Conservation (phyloP, 2,797 vertebrate species). For the Zalophus californianus region DNA sequence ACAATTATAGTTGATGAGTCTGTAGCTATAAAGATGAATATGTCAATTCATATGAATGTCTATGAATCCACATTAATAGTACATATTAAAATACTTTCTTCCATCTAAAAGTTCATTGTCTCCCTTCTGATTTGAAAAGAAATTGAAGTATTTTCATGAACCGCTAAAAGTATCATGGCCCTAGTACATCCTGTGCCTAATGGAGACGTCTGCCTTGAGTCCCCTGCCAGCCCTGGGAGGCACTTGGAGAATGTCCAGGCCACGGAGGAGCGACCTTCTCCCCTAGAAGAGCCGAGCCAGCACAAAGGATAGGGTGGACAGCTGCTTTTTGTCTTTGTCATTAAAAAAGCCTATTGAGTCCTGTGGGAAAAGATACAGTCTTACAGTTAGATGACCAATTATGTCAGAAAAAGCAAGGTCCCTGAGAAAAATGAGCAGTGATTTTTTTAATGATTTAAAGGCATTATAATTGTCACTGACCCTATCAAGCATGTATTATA, state of each 20-base stretch:
- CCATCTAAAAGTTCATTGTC: not conserved
- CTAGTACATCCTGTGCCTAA: not conserved
- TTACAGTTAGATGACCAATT: not conserved
- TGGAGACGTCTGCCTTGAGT: not conserved
- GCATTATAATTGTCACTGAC: not conserved
- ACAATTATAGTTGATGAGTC: not conserved
- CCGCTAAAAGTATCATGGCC: not conserved
- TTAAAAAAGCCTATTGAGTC: not conserved
- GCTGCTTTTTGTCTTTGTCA: not conserved
- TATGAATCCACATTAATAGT: not conserved
- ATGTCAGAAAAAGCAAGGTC: not conserved
- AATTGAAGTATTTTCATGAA: not conserved
- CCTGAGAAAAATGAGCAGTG: not conserved
- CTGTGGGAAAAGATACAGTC: not conserved
- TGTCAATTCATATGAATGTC: not conserved
- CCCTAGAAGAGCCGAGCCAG: not conserved
- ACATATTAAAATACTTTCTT: constrained; percentile 20
- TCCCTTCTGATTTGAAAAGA: constrained; percentile 8
- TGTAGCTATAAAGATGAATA: not conserved
- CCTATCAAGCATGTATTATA: not conserved
- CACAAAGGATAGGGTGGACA: not conserved
- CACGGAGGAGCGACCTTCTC: not conserved
- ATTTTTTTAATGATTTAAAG: not conserved
- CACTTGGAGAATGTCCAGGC: not conserved
- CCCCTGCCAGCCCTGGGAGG: not conserved